A percentile compares a stretch with the other conserved stretches of the same genome.
Evolutionary conservation across 2,797 vertebrate species (phyloP).

Genomic region (Sebastiscus tertius): DNA sequence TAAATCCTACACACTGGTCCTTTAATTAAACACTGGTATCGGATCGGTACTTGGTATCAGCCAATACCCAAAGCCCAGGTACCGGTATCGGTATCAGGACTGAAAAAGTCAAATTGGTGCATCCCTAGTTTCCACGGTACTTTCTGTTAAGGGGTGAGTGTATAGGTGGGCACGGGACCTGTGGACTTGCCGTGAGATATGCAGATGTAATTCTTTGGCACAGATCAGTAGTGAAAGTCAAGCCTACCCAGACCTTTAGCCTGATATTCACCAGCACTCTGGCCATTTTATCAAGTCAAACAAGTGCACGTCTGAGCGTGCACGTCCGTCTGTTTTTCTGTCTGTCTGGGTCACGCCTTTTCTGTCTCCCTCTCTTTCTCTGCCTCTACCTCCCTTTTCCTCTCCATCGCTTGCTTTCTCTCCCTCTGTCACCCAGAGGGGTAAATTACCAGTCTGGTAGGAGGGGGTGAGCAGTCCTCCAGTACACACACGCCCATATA

Average conservation of each 20-base stretch:
- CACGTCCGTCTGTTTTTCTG: conserved; percentile 34
- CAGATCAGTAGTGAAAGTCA: conserved; percentile 17
- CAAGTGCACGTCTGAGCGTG: conserved; percentile 12
- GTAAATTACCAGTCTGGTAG: conserved; percentile 48
- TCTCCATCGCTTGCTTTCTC: conserved; percentile 14
- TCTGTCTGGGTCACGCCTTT: conserved; percentile 44
- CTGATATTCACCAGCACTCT: conserved; percentile 62
- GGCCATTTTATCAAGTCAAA: conserved; percentile 53
- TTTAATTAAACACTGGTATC: no score
- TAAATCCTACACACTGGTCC: no score
- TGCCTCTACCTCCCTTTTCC: conserved; percentile 18
- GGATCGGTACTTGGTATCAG: not conserved
- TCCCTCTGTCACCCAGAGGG: conserved; percentile 41
- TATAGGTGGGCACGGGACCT: not conserved
- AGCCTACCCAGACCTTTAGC: conserved; percentile 42
- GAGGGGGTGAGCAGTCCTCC: conserved; percentile 36
- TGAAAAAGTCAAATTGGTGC: not conserved
- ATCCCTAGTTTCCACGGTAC: not conserved
- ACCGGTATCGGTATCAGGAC: not conserved
- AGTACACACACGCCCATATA: conserved; percentile 76
- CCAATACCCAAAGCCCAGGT: not conserved
- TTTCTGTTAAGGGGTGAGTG: not conserved
- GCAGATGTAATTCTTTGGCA: conserved; percentile 41
- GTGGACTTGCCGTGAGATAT: not conserved
- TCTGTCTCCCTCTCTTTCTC: not conserved